Evolutionary conservation across 2,797 vertebrate genomes (phyloP).

Genomic region (Epinephelus malabaricus): DNA sequence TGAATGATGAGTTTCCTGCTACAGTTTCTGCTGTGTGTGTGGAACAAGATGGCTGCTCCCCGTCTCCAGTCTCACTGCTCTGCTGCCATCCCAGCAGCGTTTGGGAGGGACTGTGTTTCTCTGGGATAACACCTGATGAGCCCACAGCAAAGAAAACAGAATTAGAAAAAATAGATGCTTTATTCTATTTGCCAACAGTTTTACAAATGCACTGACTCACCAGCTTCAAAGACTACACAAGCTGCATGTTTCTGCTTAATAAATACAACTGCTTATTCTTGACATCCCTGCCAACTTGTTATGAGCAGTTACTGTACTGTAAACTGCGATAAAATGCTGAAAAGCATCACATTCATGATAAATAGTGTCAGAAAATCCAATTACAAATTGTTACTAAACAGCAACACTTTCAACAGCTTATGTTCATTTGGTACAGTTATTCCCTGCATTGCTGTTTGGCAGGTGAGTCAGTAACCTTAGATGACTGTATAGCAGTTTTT

Average conservation of each 20-base stretch:
- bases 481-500: neutral
- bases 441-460: neutral
- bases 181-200: neutral
- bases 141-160: slow-evolving; percentile 19
- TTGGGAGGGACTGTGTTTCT: slow-evolving; percentile 2
- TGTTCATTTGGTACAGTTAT: neutral
- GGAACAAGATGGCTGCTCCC: slow-evolving; percentile 53
- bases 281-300: too few species aligned
- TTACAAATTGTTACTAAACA: too few species aligned
- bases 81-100: slow-evolving; percentile 24
- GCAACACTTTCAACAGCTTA: too few species aligned
- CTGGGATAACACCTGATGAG: slow-evolving; percentile 22
- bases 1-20: slow-evolving; percentile 11
- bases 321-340: too few species aligned
- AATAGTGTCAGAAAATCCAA: too few species aligned
- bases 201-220: neutral
- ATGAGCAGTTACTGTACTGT: too few species aligned
- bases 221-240: too few species aligned
- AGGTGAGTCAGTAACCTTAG: neutral
- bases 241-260: too few species aligned
- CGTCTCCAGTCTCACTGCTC: slow-evolving; percentile 3
- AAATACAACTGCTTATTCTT: too few species aligned
- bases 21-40: neutral
- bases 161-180: neutral
- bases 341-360: too few species aligned